phyloP scores from a whole-genome alignment of 1,140 invertebrate genomes.

The Antheraea mylitta region DNA sequence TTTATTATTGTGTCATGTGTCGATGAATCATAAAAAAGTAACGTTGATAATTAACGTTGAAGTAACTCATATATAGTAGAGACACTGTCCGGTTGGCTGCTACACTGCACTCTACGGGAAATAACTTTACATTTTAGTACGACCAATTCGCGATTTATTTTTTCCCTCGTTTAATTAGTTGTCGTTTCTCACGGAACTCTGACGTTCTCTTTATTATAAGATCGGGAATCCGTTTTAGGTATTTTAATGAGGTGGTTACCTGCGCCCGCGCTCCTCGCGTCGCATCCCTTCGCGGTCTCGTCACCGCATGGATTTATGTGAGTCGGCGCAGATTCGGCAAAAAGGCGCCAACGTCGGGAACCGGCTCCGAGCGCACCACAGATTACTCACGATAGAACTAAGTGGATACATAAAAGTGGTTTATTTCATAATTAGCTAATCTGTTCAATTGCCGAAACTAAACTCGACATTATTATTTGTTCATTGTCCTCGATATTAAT shows the following conservation, averaged over 20 bases:
- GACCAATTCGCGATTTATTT: slow-evolving; percentile 10
- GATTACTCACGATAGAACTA: slow-evolving; percentile 1
- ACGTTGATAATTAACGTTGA: background rate
- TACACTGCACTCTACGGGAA: background rate
- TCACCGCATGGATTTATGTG: slow-evolving; percentile 20
- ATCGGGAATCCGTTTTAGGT: slow-evolving; percentile 24
- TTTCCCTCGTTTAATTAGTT: slow-evolving; percentile 25
- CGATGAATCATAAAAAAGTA: too few relatives aligned
- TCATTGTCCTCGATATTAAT: too few relatives aligned
- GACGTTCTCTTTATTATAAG: slow-evolving; percentile 25
- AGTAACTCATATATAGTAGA: background rate
- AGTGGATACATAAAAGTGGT: background rate
- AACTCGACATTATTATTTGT: background rate
- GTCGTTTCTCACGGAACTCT: slow-evolving; percentile 28
- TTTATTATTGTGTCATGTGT: too few relatives aligned
- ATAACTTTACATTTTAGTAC: background rate
- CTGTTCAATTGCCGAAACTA: background rate
- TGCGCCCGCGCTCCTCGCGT: background rate
- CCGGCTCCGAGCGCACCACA: slow-evolving; percentile 11
- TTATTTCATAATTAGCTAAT: slow-evolving; percentile 8
- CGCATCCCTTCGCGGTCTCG: background rate
- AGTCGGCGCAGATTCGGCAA: slow-evolving; percentile 23
- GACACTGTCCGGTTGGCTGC: background rate
- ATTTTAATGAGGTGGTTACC: slow-evolving; percentile 29
- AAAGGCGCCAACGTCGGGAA: slow-evolving; percentile 25